These are phyloP conservation scores for Atrina japonica DNA, from an alignment of 2,888 invertebrate genomes.

Conservation along the genomic window DNA sequence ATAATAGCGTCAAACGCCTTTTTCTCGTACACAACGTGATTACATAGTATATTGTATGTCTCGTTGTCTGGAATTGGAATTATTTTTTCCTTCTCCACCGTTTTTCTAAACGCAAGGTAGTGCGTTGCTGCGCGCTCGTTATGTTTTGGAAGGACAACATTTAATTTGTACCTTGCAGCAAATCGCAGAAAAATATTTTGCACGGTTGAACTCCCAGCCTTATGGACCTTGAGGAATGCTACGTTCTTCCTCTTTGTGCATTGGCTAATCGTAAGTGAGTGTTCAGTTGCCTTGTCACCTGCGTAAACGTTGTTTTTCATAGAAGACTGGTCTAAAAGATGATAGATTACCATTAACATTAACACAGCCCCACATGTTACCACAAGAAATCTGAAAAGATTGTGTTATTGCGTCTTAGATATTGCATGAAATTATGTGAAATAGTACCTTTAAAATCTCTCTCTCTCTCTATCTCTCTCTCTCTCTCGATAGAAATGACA, in stretches of 20 bases:
- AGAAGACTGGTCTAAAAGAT: too few relatives aligned
- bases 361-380: too few relatives aligned
- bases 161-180: conserved; percentile 58
- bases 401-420: too few relatives aligned
- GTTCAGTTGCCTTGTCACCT: too few relatives aligned
- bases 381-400: too few relatives aligned
- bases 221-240: conserved; percentile 70
- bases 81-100: conserved; percentile 48
- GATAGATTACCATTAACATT: too few relatives aligned
- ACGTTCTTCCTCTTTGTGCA: conserved; percentile 38
- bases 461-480: too few relatives aligned
- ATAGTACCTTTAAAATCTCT: too few relatives aligned
- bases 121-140: conserved; percentile 51
- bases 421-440: too few relatives aligned
- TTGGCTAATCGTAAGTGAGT: too few relatives aligned
- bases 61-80: conserved; percentile 61
- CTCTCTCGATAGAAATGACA: too few relatives aligned
- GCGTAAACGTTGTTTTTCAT: too few relatives aligned
- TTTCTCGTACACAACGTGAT: conserved; percentile 70
- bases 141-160: conserved; percentile 64
- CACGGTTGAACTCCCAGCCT: conserved; percentile 70
- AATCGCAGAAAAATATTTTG: conserved; percentile 70
- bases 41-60: conserved; percentile 66
- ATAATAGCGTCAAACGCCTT: conserved; percentile 54
- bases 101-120: conserved; percentile 56